These are phyloP conservation scores for Valencia hispanica DNA, from an alignment of 2,797 vertebrate genomes.

Conservation along the genomic window DNA sequence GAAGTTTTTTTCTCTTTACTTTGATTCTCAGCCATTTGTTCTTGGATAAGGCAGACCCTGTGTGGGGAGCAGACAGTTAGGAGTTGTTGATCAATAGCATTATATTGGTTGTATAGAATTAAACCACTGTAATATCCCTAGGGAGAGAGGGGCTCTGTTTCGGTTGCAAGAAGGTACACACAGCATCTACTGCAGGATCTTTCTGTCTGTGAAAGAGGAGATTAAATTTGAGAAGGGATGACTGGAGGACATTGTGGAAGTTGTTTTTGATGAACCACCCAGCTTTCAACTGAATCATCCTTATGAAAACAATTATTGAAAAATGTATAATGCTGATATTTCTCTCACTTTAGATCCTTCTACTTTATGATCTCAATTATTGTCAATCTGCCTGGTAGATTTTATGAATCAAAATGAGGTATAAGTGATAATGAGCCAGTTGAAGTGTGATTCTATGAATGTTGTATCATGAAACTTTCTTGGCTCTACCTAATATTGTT, in stretches of 20 bases:
- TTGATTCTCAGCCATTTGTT: conserved; percentile 50
- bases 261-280: background rate
- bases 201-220: background rate
- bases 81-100: conserved; percentile 55
- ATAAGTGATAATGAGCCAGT: conserved; percentile 5
- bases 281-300: conserved; percentile 7
- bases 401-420: conserved; percentile 11
- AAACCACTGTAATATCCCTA: conserved; percentile 39
- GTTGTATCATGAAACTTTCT: conserved; percentile 6
- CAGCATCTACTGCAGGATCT: conserved; percentile 26
- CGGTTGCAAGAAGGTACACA: conserved; percentile 9
- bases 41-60: conserved; percentile 40
- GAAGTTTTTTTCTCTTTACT: conserved; percentile 27
- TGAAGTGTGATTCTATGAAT: conserved; percentile 7
- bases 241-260: conserved; percentile 1
- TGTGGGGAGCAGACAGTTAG: conserved; percentile 31
- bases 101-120: conserved; percentile 47
- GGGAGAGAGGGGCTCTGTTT: conserved; percentile 27
- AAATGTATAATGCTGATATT: background rate
- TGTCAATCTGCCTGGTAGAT: conserved; percentile 10
- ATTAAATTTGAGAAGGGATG: background rate
- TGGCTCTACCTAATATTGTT: background rate
- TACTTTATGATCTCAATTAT: background rate
- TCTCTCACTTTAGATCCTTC: background rate
- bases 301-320: background rate